Percentiles rank a stretch among this genome's conserved stretches.
These are phyloP conservation scores for Drosophila sechellia DNA, from an alignment of 1,140 invertebrate genomes.

Conservation along the genomic window DNA sequence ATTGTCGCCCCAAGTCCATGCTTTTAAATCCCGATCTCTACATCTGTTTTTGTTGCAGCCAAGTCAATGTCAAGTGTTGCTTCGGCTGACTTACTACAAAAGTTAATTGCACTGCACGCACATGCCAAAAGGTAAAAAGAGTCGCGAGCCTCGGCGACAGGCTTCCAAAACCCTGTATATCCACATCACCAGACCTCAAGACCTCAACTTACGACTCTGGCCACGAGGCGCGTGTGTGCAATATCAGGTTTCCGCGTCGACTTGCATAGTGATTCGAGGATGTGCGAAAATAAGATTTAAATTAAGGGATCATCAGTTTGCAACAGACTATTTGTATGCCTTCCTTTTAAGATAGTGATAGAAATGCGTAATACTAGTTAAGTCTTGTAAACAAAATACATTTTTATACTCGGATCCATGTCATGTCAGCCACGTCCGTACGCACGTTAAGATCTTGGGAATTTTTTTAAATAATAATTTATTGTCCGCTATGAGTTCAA, in stretches of 20 bases:
- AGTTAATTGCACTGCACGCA: constrained; percentile 82
- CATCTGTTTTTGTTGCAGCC: constrained; percentile 9
- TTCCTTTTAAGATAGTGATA: background rate
- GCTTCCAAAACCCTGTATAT: constrained; percentile 10
- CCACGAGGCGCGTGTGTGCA: constrained; percentile 66
- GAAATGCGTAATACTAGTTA: too few relatives aligned
- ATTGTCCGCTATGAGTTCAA: too few relatives aligned
- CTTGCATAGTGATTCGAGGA: constrained; percentile 42
- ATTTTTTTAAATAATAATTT: too few relatives aligned
- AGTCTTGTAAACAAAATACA: too few relatives aligned
- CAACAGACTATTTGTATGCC: too few relatives aligned
- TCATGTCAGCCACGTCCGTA: too few relatives aligned
- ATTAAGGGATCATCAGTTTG: too few relatives aligned
- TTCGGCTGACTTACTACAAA: constrained; percentile 74
- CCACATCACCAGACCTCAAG: constrained; percentile 1
- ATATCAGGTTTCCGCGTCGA: constrained; percentile 82
- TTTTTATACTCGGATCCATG: too few relatives aligned
- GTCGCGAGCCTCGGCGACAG: constrained; percentile 36
- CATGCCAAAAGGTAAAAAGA: constrained; percentile 62
- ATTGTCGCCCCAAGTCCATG: constrained; percentile 65
- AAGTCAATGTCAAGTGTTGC: constrained; percentile 82
- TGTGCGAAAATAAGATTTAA: background rate
- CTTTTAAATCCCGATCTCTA: constrained; percentile 9
- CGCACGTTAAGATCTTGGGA: too few relatives aligned
- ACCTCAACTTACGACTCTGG: constrained; percentile 23